Evolutionary conservation across 2,113 vertebrate species (phyloP).

Genomic region (Emydura subglobosa): DNA sequence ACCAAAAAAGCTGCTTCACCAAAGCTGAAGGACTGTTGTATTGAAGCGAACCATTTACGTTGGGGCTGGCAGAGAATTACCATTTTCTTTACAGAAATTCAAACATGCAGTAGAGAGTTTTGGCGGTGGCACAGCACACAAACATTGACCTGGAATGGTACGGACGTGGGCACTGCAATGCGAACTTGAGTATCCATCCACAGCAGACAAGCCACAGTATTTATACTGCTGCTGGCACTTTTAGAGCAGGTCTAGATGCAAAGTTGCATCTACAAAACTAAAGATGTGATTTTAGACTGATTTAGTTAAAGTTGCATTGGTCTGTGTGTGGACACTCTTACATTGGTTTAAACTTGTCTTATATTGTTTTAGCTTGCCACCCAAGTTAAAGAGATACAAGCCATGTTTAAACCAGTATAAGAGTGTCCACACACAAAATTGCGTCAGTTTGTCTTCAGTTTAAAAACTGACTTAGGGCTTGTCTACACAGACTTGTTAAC

Average conservation of each 20-base stretch:
- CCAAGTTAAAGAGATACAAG: fast-evolving
- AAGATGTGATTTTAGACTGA: fast-evolving
- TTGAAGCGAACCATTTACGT: not conserved
- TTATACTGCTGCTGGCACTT: not conserved
- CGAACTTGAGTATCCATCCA: not conserved
- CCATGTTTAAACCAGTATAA: not conserved
- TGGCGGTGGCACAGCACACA: not conserved
- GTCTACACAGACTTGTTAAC: not conserved
- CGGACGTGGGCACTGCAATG: not conserved
- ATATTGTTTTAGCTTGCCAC: fast-evolving
- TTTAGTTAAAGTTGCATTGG: not conserved
- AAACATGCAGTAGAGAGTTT: fast-evolving
- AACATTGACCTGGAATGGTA: not conserved
- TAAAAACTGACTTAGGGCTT: not conserved
- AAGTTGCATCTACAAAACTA: fast-evolving
- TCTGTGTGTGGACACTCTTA: not conserved
- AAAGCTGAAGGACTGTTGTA: not conserved
- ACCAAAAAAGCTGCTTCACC: not conserved
- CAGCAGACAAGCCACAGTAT: not conserved
- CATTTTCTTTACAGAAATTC: not conserved
- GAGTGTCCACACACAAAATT: not conserved
- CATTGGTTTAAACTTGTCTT: not conserved
- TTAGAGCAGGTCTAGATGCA: not conserved
- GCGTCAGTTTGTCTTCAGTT: fast-evolving
- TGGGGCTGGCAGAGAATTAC: not conserved